phyloP scores from a whole-genome alignment of 1,140 invertebrate genomes.

The Drosophila rufa region DNA sequence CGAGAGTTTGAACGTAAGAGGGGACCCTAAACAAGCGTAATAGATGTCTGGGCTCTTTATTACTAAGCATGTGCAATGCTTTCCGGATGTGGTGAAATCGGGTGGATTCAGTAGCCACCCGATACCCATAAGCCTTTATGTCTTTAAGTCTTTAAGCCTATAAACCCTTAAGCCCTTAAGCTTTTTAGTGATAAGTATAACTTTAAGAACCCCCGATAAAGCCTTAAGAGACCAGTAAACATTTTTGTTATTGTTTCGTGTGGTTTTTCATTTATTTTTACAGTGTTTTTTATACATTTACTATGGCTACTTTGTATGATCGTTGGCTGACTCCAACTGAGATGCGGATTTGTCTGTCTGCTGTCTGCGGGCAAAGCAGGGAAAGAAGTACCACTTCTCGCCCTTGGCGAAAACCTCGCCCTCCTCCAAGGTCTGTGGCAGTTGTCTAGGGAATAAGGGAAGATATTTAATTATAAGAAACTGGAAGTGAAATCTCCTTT shows the following conservation, averaged over 20 bases:
- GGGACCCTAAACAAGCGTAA: background rate
- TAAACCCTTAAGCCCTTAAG: background rate
- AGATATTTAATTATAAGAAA: background rate
- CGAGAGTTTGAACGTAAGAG: conserved; percentile 1
- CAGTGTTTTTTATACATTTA: conserved; percentile 16
- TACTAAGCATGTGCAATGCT: background rate
- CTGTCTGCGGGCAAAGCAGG: conserved; percentile 43
- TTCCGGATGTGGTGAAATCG: conserved; percentile 12
- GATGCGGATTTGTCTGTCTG: conserved; percentile 18
- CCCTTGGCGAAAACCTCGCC: conserved; percentile 87
- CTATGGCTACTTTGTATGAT: conserved; percentile 14
- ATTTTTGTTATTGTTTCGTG: conserved; percentile 10
- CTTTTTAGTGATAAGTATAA: background rate
- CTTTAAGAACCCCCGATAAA: background rate
- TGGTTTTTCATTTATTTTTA: conserved; percentile 22
- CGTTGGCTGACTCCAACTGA: conserved; percentile 35
- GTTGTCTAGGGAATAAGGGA: conserved; percentile 41
- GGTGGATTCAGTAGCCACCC: background rate
- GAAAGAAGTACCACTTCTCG: conserved; percentile 83
- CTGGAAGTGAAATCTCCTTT: no score
- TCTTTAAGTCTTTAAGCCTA: no score
- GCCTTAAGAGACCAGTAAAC: background rate
- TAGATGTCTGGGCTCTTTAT: conserved; percentile 15
- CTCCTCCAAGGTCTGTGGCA: conserved; percentile 87
- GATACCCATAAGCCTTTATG: background rate